Conservation (phyloP, 1,140 invertebrate species). For the Neotoxoptera formosana region DNA sequence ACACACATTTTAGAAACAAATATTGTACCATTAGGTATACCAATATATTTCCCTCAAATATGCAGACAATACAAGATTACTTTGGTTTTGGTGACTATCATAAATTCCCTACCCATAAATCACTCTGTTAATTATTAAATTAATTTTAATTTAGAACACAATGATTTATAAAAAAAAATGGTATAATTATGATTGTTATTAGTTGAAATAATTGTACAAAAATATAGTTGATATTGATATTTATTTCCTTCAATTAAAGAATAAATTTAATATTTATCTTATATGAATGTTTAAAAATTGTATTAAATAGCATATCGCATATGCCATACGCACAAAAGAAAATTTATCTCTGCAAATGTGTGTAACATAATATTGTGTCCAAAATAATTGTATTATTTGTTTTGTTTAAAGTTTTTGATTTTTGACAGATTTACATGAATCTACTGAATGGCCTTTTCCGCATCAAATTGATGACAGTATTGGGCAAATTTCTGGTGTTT, state of each 20-base stretch:
- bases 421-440: slow-evolving; percentile 56
- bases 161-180: neutral
- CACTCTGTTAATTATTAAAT: neutral
- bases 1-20: neutral
- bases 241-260: neutral
- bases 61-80: neutral
- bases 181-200: neutral
- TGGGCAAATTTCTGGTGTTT: slow-evolving; percentile 83
- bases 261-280: neutral
- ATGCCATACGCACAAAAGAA: neutral
- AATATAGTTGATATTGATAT: neutral
- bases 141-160: neutral
- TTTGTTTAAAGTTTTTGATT: neutral
- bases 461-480: slow-evolving; percentile 65
- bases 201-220: neutral
- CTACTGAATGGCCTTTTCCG: slow-evolving; percentile 66
- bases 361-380: neutral
- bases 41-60: neutral
- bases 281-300: neutral
- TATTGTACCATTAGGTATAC: neutral
- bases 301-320: too few relatives aligned
- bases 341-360: neutral
- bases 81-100: neutral
- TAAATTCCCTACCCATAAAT: neutral
- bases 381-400: neutral